phyloP scores from a whole-genome alignment of 2,113 vertebrate genomes.

The Axis porcinus region DNA sequence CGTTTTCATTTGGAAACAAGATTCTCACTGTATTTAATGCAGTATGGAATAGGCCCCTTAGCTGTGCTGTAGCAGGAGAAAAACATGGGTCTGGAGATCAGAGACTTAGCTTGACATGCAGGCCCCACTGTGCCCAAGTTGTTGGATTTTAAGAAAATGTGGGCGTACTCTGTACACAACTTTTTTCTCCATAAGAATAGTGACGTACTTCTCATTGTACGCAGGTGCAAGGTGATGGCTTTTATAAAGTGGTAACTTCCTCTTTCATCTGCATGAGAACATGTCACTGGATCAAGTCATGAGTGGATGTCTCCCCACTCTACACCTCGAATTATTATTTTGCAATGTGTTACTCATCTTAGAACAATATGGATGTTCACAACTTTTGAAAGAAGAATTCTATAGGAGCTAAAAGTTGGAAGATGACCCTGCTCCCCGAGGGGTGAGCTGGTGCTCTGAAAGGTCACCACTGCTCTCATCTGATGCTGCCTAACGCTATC shows the following conservation, averaged over 20 bases:
- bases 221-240: no score
- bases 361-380: background rate
- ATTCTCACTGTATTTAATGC: background rate
- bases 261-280: background rate
- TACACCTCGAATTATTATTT: background rate
- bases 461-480: fast-evolving
- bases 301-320: background rate
- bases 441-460: no score
- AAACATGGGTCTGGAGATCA: no score
- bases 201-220: background rate
- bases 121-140: background rate
- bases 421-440: no score
- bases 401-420: background rate
- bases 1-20: background rate
- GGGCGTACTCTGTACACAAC: no score
- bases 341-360: background rate
- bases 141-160: background rate
- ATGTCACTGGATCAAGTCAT: background rate
- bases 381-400: background rate
- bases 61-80: background rate
- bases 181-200: background rate
- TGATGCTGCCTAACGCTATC: fast-evolving
- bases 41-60: background rate
- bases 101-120: background rate
- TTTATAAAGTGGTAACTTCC: background rate